Conservation (phyloP, 2,113 vertebrate species). For the Antechinus stuartii region DNA sequence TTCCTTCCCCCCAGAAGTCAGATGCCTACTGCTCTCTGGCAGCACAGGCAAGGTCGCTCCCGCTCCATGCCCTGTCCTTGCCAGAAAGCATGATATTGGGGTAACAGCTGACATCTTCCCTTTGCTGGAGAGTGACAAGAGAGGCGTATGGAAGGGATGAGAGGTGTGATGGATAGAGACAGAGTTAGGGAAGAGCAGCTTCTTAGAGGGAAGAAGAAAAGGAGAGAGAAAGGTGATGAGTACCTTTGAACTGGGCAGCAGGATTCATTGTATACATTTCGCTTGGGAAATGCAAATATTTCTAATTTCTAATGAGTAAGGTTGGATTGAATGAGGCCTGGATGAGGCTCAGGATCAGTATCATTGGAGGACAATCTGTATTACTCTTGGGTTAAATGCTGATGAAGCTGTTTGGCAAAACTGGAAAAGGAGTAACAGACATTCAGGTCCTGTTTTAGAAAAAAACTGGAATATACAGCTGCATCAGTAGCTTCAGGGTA, state of each 20-base stretch:
- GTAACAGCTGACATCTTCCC: slow-evolving; percentile 52
- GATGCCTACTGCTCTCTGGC: neutral
- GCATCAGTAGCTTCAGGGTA: neutral
- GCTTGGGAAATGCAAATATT: neutral
- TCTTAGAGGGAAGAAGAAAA: slow-evolving; percentile 34
- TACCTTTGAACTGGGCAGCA: neutral
- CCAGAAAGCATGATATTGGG: slow-evolving; percentile 47
- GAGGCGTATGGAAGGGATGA: slow-evolving; percentile 58
- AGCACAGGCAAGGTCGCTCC: slow-evolving; percentile 57
- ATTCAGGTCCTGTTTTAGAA: neutral
- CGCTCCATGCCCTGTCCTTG: slow-evolving; percentile 19
- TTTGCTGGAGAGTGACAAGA: slow-evolving; percentile 52
- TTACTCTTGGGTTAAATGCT: neutral
- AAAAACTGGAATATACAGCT: neutral
- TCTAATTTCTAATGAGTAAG: neutral
- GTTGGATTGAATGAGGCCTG: neutral
- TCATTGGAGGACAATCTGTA: neutral
- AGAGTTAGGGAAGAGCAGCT: slow-evolving; percentile 58
- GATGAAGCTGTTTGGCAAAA: neutral
- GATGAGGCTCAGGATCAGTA: neutral
- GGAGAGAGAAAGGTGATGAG: slow-evolving; percentile 5
- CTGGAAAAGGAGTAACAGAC: neutral
- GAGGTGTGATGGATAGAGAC: slow-evolving; percentile 61
- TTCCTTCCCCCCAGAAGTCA: slow-evolving; percentile 22
- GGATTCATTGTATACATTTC: neutral